Percentiles rank a stretch among this genome's conserved stretches.
Evolutionary conservation across 1,140 invertebrate genomes (phyloP).

Genomic region (Stenopsyche tienmushanensis): DNA sequence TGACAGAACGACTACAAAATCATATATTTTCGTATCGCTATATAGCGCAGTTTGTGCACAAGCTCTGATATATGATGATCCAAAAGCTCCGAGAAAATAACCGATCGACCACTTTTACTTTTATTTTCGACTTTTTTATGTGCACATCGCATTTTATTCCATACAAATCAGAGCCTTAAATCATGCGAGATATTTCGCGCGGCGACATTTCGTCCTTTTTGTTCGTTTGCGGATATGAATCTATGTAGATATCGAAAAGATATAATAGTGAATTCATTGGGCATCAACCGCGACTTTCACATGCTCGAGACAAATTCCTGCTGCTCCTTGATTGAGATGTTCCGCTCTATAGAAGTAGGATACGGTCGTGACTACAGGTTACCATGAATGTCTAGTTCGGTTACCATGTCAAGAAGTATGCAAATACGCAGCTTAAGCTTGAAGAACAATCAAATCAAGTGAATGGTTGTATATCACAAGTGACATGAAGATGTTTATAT

Average conservation of each 20-base stretch:
- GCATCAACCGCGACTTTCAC: background rate
- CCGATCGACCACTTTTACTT: too few species aligned
- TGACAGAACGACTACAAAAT: slow-evolving; percentile 31
- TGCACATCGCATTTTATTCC: too few species aligned
- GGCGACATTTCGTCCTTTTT: too few species aligned
- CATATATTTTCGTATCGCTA: slow-evolving; percentile 18
- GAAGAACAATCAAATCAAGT: slow-evolving; percentile 6
- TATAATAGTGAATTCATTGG: too few species aligned
- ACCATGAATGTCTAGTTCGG: slow-evolving; percentile 4
- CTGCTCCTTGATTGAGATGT: slow-evolving; percentile 13
- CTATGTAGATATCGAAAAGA: too few species aligned
- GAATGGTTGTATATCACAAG: slow-evolving; percentile 16
- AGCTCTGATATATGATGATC: too few species aligned
- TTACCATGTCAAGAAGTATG: slow-evolving; percentile 15
- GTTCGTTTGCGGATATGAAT: too few species aligned
- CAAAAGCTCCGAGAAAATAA: too few species aligned
- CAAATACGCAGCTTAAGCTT: slow-evolving; percentile 5
- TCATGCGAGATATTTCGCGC: too few species aligned
- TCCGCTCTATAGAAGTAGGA: slow-evolving; percentile 4
- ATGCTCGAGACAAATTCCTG: slow-evolving; percentile 1
- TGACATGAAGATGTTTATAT: background rate
- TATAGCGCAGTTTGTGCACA: background rate
- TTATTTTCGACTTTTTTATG: too few species aligned
- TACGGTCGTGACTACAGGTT: slow-evolving; percentile 16
- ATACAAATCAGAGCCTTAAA: too few species aligned